Conservation (phyloP, 2,888 invertebrate genomes). For the Danaus chrysippus region DNA sequence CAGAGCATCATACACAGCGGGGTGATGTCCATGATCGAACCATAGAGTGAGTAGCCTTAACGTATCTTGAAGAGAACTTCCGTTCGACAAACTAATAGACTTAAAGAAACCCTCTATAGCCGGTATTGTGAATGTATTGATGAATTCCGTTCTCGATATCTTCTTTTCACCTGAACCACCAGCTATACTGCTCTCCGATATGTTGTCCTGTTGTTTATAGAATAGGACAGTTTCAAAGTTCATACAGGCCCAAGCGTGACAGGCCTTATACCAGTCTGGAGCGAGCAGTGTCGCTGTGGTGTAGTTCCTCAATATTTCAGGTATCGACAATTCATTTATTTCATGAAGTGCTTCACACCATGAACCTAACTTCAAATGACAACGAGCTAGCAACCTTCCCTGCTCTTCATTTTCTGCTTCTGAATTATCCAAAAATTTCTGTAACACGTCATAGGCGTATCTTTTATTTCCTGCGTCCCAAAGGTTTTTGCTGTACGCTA, state of each 20-base stretch:
- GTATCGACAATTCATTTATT: slow-evolving; percentile 88
- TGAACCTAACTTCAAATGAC: slow-evolving; percentile 95
- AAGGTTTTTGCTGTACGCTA: slow-evolving; percentile 97
- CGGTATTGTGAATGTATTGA: slow-evolving; percentile 86
- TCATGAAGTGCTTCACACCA: slow-evolving; percentile 96
- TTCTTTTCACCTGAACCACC: slow-evolving; percentile 69
- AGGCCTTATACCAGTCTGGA: slow-evolving; percentile 96
- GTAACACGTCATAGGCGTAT: slow-evolving; percentile 87
- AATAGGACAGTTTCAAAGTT: slow-evolving; percentile 95
- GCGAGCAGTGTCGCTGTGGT: slow-evolving; percentile 90
- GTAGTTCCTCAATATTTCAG: slow-evolving; percentile 86
- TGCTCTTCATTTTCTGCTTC: slow-evolving; percentile 76
- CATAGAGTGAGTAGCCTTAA: slow-evolving; percentile 95
- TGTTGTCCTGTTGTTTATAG: slow-evolving; percentile 76
- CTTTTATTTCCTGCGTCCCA: slow-evolving; percentile 91
- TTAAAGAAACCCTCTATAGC: slow-evolving; percentile 98
- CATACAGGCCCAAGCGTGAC: slow-evolving; percentile 99
- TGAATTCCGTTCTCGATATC: slow-evolving; percentile 64
- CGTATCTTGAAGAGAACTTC: slow-evolving; percentile 97
- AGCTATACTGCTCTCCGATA: slow-evolving; percentile 66
- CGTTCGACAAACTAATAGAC: slow-evolving; percentile 94
- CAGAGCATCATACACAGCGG: slow-evolving; percentile 95
- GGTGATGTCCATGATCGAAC: slow-evolving; percentile 98
- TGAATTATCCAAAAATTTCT: slow-evolving; percentile 83
- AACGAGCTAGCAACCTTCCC: slow-evolving; percentile 84